These are phyloP conservation scores for Sebastiscus tertius DNA, from an alignment of 2,797 vertebrate species.

Conservation along the genomic window DNA sequence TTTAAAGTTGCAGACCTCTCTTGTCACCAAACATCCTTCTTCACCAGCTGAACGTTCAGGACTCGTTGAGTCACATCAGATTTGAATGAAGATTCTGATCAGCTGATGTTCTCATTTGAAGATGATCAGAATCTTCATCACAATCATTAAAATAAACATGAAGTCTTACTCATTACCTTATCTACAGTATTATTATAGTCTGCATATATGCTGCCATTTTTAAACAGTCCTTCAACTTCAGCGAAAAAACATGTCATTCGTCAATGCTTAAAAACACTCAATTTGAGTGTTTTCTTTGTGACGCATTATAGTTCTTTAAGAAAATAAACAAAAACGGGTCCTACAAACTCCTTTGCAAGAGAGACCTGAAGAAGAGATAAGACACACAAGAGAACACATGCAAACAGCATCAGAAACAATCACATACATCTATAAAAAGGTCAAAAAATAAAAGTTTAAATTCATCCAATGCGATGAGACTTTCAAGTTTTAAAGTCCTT, in stretches of 20 bases:
- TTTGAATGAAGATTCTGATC: neutral
- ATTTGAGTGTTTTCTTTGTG: neutral
- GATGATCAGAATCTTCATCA: neutral
- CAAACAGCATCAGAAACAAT: neutral
- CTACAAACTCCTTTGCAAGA: neutral
- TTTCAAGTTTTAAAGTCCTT: neutral
- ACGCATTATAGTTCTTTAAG: no score
- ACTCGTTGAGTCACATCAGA: neutral
- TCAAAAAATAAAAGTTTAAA: neutral
- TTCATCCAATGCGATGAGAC: neutral
- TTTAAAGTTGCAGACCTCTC: neutral
- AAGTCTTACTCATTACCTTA: neutral
- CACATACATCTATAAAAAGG: neutral
- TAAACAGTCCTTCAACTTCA: neutral
- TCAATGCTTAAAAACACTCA: neutral
- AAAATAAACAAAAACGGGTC: no score
- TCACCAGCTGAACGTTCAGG: neutral
- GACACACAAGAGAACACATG: neutral
- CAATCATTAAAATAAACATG: neutral
- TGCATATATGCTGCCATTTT: neutral
- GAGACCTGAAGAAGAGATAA: neutral
- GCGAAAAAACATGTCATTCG: no score
- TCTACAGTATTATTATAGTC: neutral
- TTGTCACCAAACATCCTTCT: neutral
- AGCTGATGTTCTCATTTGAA: neutral